These are phyloP conservation scores for Horisme vitalbata DNA, from an alignment of 2,888 invertebrate genomes.

Conservation along the genomic window DNA sequence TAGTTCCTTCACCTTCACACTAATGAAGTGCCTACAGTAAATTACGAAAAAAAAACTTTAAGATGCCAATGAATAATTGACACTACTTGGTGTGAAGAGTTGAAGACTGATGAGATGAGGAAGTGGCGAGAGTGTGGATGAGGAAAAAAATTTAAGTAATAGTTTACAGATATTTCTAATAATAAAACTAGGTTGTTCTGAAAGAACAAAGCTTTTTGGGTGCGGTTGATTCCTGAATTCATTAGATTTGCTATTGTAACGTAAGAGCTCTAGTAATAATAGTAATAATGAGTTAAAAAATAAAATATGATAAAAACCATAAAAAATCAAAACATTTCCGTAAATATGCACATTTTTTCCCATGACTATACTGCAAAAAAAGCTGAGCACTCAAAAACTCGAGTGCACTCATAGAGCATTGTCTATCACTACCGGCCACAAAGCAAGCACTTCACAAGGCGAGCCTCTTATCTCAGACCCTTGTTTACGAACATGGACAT, in stretches of 20 bases:
- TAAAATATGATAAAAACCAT: too few relatives aligned
- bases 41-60: background rate
- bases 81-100: too few relatives aligned
- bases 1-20: background rate
- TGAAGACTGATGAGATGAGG: too few relatives aligned
- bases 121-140: too few relatives aligned
- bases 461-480: slow-evolving; percentile 43
- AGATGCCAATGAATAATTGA: too few relatives aligned
- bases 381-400: slow-evolving; percentile 65
- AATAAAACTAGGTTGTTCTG: too few relatives aligned
- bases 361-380: slow-evolving; percentile 53
- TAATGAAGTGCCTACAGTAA: background rate
- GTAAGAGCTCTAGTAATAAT: too few relatives aligned
- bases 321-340: background rate
- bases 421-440: slow-evolving; percentile 48
- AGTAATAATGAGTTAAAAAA: too few relatives aligned
- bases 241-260: background rate
- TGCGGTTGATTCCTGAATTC: too few relatives aligned
- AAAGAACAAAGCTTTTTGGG: too few relatives aligned
- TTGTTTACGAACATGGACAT: slow-evolving; percentile 36
- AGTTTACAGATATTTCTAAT: too few relatives aligned
- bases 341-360: background rate
- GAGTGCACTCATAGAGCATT: slow-evolving; percentile 59
- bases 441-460: slow-evolving; percentile 40
- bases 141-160: too few relatives aligned